These are phyloP conservation scores for Sinhomidia bicolor DNA, from an alignment of 2,888 invertebrate genomes.

Conservation along the genomic window DNA sequence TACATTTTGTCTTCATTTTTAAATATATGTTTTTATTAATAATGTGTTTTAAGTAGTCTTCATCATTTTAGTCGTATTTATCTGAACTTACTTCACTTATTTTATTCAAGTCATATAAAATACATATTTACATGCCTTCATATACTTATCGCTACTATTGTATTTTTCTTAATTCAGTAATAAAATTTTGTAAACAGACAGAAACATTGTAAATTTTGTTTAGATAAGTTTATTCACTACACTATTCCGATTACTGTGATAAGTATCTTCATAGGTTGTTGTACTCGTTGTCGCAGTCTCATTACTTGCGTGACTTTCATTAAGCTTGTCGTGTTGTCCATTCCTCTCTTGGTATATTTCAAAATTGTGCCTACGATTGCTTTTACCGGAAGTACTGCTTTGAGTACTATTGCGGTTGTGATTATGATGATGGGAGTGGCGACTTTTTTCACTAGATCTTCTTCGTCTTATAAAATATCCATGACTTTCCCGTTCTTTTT, in stretches of 20 bases:
- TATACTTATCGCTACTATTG: not conserved
- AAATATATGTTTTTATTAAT: not conserved
- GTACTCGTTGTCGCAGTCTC: not conserved
- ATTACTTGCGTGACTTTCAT: not conserved
- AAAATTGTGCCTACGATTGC: constrained; percentile 12
- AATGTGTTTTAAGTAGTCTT: no score
- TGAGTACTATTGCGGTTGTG: not conserved
- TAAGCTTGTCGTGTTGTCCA: not conserved
- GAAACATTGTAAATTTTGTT: not conserved
- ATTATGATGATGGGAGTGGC: not conserved
- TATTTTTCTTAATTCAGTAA: no score
- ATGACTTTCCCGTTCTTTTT: not conserved
- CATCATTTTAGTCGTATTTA: not conserved
- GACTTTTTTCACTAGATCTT: not conserved
- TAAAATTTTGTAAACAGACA: not conserved
- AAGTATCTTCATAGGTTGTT: not conserved
- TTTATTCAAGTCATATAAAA: not conserved
- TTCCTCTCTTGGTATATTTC: not conserved
- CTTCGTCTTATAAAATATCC: not conserved
- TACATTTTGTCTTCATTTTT: not conserved
- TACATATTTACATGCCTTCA: not conserved
- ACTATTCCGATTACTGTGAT: constrained; percentile 37
- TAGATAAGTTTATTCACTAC: constrained; percentile 32
- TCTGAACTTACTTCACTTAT: not conserved
- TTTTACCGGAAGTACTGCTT: not conserved